Percentiles rank a stretch among this genome's conserved stretches.
Conservation (phyloP, 1,140 invertebrate genomes). For the Aporrectodea caliginosa region DNA sequence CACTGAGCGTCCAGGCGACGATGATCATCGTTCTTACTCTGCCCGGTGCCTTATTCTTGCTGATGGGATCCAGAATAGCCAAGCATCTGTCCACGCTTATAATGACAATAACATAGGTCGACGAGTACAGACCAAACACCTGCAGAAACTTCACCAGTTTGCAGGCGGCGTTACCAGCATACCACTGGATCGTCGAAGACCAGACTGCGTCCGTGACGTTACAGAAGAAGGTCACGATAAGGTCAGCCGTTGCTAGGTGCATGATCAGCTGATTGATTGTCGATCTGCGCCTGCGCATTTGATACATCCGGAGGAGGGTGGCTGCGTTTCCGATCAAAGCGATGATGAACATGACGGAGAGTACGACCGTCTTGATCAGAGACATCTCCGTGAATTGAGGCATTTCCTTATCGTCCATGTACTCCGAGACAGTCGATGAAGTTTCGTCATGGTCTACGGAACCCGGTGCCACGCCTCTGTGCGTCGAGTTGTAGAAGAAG, state of each 20-base stretch:
- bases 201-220: constrained; percentile 66
- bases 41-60: constrained; percentile 66
- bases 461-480: too few relatives aligned
- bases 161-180: constrained; percentile 70
- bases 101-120: constrained; percentile 75
- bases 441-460: neutral
- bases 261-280: constrained; percentile 74
- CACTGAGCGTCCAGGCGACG: constrained; percentile 67
- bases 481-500: neutral
- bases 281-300: constrained; percentile 59
- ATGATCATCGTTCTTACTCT: constrained; percentile 55
- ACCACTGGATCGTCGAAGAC: constrained; percentile 73
- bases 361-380: constrained; percentile 63
- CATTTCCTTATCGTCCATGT: constrained; percentile 5
- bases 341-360: constrained; percentile 66
- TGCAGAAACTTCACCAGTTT: constrained; percentile 78
- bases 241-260: constrained; percentile 66
- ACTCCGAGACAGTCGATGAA: neutral
- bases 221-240: constrained; percentile 74
- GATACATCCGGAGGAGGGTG: constrained; percentile 70
- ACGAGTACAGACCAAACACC: constrained; percentile 75
- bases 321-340: constrained; percentile 70
- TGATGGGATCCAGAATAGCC: constrained; percentile 76
- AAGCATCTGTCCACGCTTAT: constrained; percentile 75
- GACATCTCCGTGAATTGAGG: constrained; percentile 50